These are phyloP conservation scores for Ditylenchus dipsaci DNA, from an alignment of 1,140 invertebrate species.

Conservation along the genomic window DNA sequence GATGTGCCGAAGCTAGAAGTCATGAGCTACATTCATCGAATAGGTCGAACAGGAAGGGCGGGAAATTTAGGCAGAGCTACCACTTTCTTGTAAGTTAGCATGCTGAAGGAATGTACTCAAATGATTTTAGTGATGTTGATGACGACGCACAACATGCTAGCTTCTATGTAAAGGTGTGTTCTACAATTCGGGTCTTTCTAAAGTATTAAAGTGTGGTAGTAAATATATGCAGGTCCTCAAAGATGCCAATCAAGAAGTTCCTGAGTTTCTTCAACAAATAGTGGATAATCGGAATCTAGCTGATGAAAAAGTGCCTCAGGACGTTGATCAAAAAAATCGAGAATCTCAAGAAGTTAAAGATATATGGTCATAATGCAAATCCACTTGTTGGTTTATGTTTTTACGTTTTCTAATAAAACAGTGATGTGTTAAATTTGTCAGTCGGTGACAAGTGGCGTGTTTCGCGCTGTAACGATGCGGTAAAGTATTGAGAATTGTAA, in stretches of 20 bases:
- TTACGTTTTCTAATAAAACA: too few species aligned
- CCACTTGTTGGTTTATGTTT: too few species aligned
- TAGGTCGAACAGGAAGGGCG: slow-evolving; percentile 21
- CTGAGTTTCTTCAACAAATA: slow-evolving; percentile 12
- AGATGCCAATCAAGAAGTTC: slow-evolving; percentile 12
- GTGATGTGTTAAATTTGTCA: too few species aligned
- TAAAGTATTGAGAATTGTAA: too few species aligned
- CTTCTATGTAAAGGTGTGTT: slow-evolving; percentile 2
- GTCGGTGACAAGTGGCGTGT: too few species aligned
- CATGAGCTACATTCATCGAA: slow-evolving; percentile 21
- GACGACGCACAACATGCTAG: slow-evolving; percentile 5
- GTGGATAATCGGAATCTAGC: not conserved
- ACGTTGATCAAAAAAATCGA: too few species aligned
- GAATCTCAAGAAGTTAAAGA: too few species aligned
- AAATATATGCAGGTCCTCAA: slow-evolving; percentile 21
- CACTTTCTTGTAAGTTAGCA: slow-evolving; percentile 16
- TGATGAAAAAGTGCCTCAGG: not conserved
- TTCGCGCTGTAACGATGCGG: too few species aligned
- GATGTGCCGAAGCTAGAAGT: slow-evolving; percentile 22
- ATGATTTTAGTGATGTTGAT: not conserved
- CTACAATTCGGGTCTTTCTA: too few species aligned
- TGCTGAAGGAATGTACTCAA: not conserved
- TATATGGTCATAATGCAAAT: too few species aligned
- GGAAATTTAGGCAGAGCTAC: slow-evolving; percentile 23
- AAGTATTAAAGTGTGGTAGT: too few species aligned